These are phyloP conservation scores for Spea multiplicata DNA, from an alignment of 2,113 vertebrate genomes.

Conservation along the genomic window DNA sequence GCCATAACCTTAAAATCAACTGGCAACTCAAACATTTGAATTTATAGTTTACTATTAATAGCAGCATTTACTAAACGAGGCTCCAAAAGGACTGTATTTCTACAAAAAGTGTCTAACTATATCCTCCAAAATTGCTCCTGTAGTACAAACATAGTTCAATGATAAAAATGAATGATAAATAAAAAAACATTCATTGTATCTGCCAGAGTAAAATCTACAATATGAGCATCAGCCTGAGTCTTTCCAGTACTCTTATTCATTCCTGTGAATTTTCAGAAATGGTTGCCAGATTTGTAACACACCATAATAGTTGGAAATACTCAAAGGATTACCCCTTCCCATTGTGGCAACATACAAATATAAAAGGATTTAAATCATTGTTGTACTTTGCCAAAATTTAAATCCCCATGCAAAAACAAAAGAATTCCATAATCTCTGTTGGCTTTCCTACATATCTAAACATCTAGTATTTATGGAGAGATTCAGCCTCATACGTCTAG, in stretches of 20 bases:
- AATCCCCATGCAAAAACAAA: conserved; percentile 14
- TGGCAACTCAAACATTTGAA: too few relatives aligned
- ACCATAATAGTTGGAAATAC: conserved; percentile 18
- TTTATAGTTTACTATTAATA: too few relatives aligned
- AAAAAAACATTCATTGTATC: not conserved
- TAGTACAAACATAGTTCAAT: too few relatives aligned
- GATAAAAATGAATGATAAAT: too few relatives aligned
- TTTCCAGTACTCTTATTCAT: conserved; percentile 5
- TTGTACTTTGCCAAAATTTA: conserved; percentile 21
- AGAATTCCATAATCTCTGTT: conserved; percentile 25
- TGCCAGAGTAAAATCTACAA: conserved; percentile 8
- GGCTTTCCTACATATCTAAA: conserved; percentile 6
- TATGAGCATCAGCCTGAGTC: conserved; percentile 6
- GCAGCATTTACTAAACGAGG: too few relatives aligned
- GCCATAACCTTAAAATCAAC: too few relatives aligned
- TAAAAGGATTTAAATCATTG: conserved; percentile 16
- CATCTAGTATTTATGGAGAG: conserved; percentile 19
- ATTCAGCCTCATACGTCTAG: conserved; percentile 17
- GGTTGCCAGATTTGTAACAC: conserved; percentile 20
- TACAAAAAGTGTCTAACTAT: too few relatives aligned
- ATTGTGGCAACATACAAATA: conserved; percentile 20
- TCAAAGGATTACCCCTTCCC: conserved; percentile 7
- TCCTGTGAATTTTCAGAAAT: not conserved
- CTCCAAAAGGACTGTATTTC: too few relatives aligned
- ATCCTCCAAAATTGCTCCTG: too few relatives aligned